Evolutionary conservation across 2,113 vertebrate genomes (phyloP), one percentile per base, ranked within the genome.

Genomic region (Albula goreensis): DNA sequence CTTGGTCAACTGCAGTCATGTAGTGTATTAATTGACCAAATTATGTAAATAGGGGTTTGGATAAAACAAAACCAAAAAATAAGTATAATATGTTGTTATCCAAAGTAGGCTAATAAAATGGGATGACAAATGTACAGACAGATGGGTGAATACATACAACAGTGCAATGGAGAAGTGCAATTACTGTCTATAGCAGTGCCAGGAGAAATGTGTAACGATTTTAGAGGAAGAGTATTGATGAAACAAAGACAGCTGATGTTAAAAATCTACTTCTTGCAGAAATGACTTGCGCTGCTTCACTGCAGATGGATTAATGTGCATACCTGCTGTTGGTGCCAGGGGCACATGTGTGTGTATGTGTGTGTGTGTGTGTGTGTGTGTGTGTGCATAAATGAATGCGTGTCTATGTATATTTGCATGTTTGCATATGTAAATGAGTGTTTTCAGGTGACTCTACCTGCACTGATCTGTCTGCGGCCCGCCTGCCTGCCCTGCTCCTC

Each of bases 401-500:
- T 63, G 60, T 17, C 31, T 1, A 41, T 22, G 56, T 51, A 41
- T 51, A 31, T 81, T 53, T 53, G 80, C 52, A 52, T 13, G 49
- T 80, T 2, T 50, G 49, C 12, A 10, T 49, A 5, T 79, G 31
- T 15, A 15, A 15, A 4, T 63, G 60, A 15, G 60, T 63, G 60
- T 2, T 2, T 63, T 9, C 17, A 12, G 12, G 41, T 25, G 41
- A 50, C 41, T 13, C 49, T 81, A 85, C 85, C 85, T 81, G 78
- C 22, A 93, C 91, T 56, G 90, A 87, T 80, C 63, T 88, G 86
- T 90, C 89, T 85, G 92, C 91, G 87, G 92, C 90, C 0, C 48
- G 92, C 66, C 19, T 19, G 81, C 81, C 87, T 5, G 83, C 92
- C 90, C 41, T 93, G 93, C 0, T 88, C 94, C 85, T 92, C 94